These are phyloP conservation scores for Tenualosa thibaudeaui DNA, from an alignment of 2,797 vertebrate genomes.

Conservation along the genomic window DNA sequence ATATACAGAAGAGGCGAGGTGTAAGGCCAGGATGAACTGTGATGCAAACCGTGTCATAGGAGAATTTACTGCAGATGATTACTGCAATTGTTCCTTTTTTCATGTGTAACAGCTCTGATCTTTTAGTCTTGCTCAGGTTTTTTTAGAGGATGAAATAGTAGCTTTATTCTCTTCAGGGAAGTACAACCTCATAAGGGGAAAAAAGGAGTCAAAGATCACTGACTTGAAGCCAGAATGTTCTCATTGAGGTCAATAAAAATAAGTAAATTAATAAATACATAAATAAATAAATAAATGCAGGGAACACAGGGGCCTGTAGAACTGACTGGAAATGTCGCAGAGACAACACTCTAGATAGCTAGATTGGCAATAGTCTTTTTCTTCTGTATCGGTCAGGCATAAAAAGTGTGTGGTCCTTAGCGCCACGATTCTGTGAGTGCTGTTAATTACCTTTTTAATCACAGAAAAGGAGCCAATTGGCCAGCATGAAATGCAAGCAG, in stretches of 20 bases:
- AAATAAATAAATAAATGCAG: background rate
- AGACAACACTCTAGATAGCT: background rate
- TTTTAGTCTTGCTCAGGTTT: background rate
- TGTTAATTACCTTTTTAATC: background rate
- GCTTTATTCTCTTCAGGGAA: background rate
- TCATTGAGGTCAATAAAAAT: too few species aligned
- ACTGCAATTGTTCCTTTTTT: background rate
- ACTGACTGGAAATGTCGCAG: background rate
- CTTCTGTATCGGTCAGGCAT: background rate
- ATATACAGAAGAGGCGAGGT: background rate
- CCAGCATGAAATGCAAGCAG: slow-evolving; percentile 34
- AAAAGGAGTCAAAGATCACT: background rate
- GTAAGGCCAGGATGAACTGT: background rate
- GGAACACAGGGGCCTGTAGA: background rate
- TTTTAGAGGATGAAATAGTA: background rate
- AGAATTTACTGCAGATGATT: background rate
- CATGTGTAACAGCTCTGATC: background rate
- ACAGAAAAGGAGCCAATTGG: slow-evolving; percentile 8
- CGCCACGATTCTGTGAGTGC: background rate
- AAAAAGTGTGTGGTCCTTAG: background rate
- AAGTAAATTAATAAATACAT: too few species aligned
- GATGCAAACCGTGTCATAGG: background rate
- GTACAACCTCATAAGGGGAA: background rate
- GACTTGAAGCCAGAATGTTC: background rate
- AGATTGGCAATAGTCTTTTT: background rate